These are phyloP conservation scores for Ptiloglossa arizonensis DNA, from an alignment of 1,140 invertebrate species.

Conservation along the genomic window DNA sequence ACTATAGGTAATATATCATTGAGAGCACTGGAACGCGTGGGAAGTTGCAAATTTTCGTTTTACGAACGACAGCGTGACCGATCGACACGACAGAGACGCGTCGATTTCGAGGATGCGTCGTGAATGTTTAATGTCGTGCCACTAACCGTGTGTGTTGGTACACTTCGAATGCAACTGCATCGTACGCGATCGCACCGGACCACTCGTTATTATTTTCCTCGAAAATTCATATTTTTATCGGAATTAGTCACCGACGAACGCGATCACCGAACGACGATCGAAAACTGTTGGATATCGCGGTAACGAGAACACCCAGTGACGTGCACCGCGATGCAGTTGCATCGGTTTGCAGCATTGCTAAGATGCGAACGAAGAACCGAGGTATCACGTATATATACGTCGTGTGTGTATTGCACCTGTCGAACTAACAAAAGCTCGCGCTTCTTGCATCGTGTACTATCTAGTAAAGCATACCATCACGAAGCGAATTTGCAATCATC, in stretches of 20 bases:
- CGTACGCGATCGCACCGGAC: background rate
- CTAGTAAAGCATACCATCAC: slow-evolving; percentile 40
- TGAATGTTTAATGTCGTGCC: slow-evolving; percentile 64
- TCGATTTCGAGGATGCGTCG: slow-evolving; percentile 43
- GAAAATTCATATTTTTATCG: background rate
- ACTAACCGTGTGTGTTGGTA: slow-evolving; percentile 57
- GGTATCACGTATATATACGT: slow-evolving; percentile 32
- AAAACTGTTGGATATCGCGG: too few species aligned
- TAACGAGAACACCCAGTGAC: too few species aligned
- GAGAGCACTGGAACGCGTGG: slow-evolving; percentile 31
- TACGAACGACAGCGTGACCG: background rate
- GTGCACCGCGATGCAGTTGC: slow-evolving; percentile 37
- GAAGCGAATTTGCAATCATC: slow-evolving; percentile 15
- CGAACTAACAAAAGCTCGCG: slow-evolving; percentile 62
- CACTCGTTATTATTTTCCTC: background rate
- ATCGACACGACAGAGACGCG: slow-evolving; percentile 11
- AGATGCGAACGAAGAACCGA: slow-evolving; percentile 15
- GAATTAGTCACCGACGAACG: too few species aligned
- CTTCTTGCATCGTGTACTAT: slow-evolving; percentile 59
- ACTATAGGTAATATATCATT: slow-evolving; percentile 79
- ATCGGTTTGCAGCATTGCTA: slow-evolving; percentile 10
- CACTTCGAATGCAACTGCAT: slow-evolving; percentile 47
- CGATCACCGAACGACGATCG: background rate
- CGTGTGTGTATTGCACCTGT: slow-evolving; percentile 60
- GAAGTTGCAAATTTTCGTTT: slow-evolving; percentile 1